A percentile compares a stretch with the other conserved stretches of the same genome.
Evolutionary conservation across 1,140 invertebrate species (phyloP).

Genomic region (Solenopsis fugax): DNA sequence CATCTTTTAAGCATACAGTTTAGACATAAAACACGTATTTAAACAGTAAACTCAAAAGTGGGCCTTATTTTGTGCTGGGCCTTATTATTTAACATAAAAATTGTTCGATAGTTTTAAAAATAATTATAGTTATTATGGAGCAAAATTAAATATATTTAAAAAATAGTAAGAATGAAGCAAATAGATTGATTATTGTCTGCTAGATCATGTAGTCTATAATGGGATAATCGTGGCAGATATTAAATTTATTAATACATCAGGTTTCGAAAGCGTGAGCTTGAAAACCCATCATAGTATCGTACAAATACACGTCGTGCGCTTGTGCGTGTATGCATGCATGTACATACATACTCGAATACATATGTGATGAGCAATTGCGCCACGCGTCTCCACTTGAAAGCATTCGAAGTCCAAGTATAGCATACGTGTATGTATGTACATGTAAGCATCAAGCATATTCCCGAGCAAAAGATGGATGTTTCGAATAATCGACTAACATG

Average conservation of each 20-base stretch:
- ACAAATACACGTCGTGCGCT: neutral
- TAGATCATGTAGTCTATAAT: neutral
- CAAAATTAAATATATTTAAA: too few species aligned
- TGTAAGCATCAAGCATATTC: neutral
- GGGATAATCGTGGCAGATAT: constrained; percentile 1
- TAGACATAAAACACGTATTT: too few species aligned
- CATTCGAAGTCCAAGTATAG: constrained; percentile 74
- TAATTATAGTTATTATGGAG: too few species aligned
- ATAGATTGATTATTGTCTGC: too few species aligned
- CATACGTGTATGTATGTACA: constrained; percentile 17
- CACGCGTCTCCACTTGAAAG: constrained; percentile 73
- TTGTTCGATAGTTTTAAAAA: too few species aligned
- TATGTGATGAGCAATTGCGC: constrained; percentile 56
- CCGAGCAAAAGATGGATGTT: constrained; percentile 12
- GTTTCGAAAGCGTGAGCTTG: neutral
- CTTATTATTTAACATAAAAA: too few species aligned
- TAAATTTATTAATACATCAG: constrained; percentile 28
- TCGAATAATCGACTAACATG: neutral
- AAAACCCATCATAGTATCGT: neutral
- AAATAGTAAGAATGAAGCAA: too few species aligned
- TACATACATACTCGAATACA: constrained; percentile 52
- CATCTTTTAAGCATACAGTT: too few species aligned
- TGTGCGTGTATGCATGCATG: constrained; percentile 9
- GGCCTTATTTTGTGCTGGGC: too few species aligned
- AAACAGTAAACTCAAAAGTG: too few species aligned